Base-by-base conservation (phyloP, 2,888 invertebrate genomes). In the Cinara cedri region DNA sequence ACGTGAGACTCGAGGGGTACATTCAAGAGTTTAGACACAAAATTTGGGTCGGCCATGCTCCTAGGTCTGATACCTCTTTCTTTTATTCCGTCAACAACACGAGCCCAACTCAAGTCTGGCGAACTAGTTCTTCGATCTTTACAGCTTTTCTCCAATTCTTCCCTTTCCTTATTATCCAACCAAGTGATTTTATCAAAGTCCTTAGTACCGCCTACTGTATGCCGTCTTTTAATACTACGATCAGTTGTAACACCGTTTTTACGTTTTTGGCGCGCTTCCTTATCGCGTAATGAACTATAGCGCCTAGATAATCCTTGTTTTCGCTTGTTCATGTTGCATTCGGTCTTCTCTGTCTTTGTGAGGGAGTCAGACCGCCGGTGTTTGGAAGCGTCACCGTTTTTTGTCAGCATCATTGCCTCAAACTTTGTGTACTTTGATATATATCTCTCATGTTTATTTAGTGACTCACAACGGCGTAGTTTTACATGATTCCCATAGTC, bases 121-220 rank as follows among this genome's bases (percentile, higher is more conserved):
- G 90, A 90, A 83, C 89, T 89, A 8, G 90, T 90, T 76, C 91
- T 85, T 42, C 90, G 83, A 81, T 88, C 87, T 81, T 88, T 88
- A 82, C 88, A 88, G 49, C 75, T 81, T 26, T 84, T 84, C 72
- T 86, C 86, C 44, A 85, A 85, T 49, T 83, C 84, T 82, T 88
- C 87, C n/a, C 87, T 85, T 82, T 88, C 87, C 81, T 88, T 87
- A 82, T 88, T 88, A 82, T 89, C 88, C 78, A 88, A 83, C 88
- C 89, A 89, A 63, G 88, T 88, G 24, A 90, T 87, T 82, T 90
- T 90, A 83, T 91, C 91, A 24, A 90, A 93, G 87, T 96, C 96
- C 86, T 94, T 94, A n/a, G 94, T 93, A 76, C 96, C 96, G 82
- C 96, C 96, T 11, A 96, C 95, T 0, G 96, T 96, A 87, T 96